Evolutionary conservation across 2,888 invertebrate species (phyloP), one percentile per base, ranked within the genome.

Genomic region (Cantharis lateralis): DNA sequence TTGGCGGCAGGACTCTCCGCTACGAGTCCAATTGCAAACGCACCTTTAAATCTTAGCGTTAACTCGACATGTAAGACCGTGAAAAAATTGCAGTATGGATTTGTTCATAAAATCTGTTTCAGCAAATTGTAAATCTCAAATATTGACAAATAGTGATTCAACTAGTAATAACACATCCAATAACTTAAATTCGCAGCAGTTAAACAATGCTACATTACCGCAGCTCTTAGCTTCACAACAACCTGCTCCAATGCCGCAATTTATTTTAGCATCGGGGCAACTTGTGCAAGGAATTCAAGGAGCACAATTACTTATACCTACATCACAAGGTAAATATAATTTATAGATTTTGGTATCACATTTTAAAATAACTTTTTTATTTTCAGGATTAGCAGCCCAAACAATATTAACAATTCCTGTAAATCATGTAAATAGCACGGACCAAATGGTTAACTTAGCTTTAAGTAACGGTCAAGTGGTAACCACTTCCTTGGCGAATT

Each of bases 391-490:
- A 87, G 96, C 97, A 73, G 95, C 97, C 71, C 98, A 98, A 90
- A 98, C 98, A 85, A 97, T 98, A 86, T 91, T 98, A 84, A 97
- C 98, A 82, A 98, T 98, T 87, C 98, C 98, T 74, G 96, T 98
- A 78, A 96, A 95, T 89, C 95, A 96, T 89, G 95, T 96, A 81
- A 95, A 95, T 89, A 88, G 88, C 82, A 89, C 89, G 82, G 91
- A 91, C 85, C 91, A 91, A 85, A 94, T 94, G 92, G 94, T 94
- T 26, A 94, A 96, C 87, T 89, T 96, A 84, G 95, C 95, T 5
- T 90, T 95, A 80, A 95, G 94, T 88, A 96, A 95, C 87, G 95
- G 95, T 28, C 96, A 96, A 89, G 94, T 96, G 64, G 93, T 96
- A 18, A 95, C 95, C 32, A 95, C 95, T 24, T 95, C 95, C 10